Evolutionary conservation across 1,140 invertebrate genomes (phyloP), one percentile per base, ranked within the genome.

Genomic region (Sweltsa coloradensis): DNA sequence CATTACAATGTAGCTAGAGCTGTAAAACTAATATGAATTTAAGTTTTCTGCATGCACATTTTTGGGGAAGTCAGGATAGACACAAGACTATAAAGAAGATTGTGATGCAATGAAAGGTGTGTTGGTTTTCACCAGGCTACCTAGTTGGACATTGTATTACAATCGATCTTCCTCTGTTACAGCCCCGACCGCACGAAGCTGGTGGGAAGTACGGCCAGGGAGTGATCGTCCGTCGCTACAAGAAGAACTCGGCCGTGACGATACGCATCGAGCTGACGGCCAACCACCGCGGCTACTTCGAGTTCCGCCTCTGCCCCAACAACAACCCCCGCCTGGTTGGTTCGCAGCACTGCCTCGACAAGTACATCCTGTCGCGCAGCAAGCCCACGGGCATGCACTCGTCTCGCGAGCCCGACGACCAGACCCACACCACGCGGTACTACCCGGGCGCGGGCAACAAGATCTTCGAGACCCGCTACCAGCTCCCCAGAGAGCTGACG

Each of bases 171-270:
- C 34, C 16, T 0, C 53, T 43, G 57, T 56, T 58, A 60, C 73
- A 66, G 69, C 85, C 85, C 3, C 73, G 87, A 21, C 66, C 78
- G 0, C 87, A 93, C 64, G 90, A 94, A 66, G 78, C 74, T 24
- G 87, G 88, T 1, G 89, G 89, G 3, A 78, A 77, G 42, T 94
- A 85, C 65, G 86, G 83, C 0, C 74, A 80, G 55, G 81, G 84
- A 0, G 71, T 87, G n/a, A 81, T 89, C 23, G 85, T 86, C 0
- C 70, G 84, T 1, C 77, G 75, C 57, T 90, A 90, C 57, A 67
- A 73, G 26, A 73, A 75, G 0, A 75, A 75, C 22, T 71, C 78
- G 9, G 63, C 73, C 6, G 78, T 91, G 45, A 75, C 74, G 3
- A 76, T 90, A 4, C 74, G 78, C 22, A 73, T 90, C 0, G 81